Conservation (phyloP, 2,113 vertebrate genomes). For the Grus americana region DNA sequence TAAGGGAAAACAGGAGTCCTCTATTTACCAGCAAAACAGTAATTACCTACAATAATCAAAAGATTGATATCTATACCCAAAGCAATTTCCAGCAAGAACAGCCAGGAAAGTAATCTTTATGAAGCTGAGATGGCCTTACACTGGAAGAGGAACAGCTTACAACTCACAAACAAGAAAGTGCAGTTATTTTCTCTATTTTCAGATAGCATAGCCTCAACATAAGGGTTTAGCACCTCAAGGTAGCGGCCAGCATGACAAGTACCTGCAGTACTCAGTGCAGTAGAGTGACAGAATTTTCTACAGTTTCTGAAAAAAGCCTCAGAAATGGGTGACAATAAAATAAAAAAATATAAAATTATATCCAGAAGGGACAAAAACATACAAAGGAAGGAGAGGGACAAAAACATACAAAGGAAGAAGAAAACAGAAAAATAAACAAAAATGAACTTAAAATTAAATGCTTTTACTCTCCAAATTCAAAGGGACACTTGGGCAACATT, state of each 20-base stretch:
- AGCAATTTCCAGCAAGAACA: not conserved
- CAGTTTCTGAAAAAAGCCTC: not conserved
- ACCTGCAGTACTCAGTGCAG: not conserved
- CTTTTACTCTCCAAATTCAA: not conserved
- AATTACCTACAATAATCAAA: not conserved
- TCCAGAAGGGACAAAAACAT: not conserved
- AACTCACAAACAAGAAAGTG: not conserved
- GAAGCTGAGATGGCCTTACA: not conserved
- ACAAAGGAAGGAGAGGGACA: not conserved
- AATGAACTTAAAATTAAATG: not conserved
- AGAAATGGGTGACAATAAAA: not conserved
- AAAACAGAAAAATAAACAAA: not conserved
- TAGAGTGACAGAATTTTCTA: not conserved
- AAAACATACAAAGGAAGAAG: not conserved
- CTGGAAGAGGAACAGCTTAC: not conserved
- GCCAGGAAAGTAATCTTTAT: not conserved
- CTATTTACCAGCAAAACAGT: not conserved
- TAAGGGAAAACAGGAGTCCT: not conserved
- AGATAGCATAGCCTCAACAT: not conserved
- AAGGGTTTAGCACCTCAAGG: not conserved
- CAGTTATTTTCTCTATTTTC: not conserved
- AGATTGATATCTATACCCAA: not conserved
- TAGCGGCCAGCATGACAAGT: not conserved
- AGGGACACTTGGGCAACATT: not conserved
- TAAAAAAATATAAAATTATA: not conserved